Base-by-base conservation (phyloP, 2,797 vertebrate species). In the Cuculus canorus region DNA sequence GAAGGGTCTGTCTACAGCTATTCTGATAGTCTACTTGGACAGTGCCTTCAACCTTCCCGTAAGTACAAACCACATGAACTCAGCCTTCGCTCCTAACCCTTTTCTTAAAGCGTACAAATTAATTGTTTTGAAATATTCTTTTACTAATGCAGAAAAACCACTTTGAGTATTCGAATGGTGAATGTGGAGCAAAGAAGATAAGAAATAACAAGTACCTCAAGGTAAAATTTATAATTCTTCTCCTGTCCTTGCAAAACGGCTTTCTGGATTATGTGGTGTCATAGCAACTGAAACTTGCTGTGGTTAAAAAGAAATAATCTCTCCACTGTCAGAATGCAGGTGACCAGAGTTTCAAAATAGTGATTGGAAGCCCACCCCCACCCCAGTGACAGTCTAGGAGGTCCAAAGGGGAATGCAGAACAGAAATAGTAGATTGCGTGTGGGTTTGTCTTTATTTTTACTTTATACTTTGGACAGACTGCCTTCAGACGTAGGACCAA, bases 21-120 rank as follows among this genome's bases (percentile, higher is more conserved):
- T 99, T 98, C 98, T 99, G 2, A 92, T 99, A 15, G 98, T 99
- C 63, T 99, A 99, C 97, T 97, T 99, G 97, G 99, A 99, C 92
- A 98, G 92, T 0, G 99, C 99, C 54, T 98, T 98, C 76, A 98
- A 98, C 90, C 97, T 99, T 66, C 99, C 99, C 18, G 99, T 99
- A 92, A 99, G 99, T 98, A 86, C 48, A n/a, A 60, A 45, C 28
- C 13, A 9, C 37, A 1, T 15, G 35, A 60, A 73, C 43, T 35
- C 59, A 81, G 45, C 66, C n/a, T 27, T 84, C 52, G 47, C 68
- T 82, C 81, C 33, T 73, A n/a, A 53, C 33, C 33, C 7, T 6
- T 22, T 57, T 76, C 33, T 68, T 41, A 10, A 78, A 86, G 27
- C 78, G 41, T 4, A 66, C 37, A 78, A 32, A 70, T 53, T 81